phyloP scores from a whole-genome alignment of 1,140 invertebrate species.

The Galleria mellonella region DNA sequence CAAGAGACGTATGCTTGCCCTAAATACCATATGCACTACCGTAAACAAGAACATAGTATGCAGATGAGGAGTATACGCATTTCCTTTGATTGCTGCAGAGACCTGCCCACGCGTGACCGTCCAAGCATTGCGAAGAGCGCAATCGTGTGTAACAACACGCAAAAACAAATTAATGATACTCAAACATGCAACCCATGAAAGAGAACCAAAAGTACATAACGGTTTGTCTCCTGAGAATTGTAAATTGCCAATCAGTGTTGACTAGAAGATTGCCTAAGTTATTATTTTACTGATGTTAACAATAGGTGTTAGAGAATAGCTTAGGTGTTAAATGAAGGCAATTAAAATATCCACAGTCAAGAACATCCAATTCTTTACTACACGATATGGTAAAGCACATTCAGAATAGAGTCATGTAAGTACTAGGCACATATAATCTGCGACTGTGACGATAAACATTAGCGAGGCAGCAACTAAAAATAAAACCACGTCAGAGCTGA shows the following conservation, averaged over 20 bases:
- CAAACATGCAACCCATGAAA: conserved; percentile 30
- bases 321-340: too few species aligned
- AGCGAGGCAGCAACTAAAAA: conserved; percentile 20
- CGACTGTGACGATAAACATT: not conserved
- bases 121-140: conserved; percentile 22
- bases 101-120: conserved; percentile 19
- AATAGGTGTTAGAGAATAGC: too few species aligned
- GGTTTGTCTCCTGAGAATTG: conserved; percentile 2
- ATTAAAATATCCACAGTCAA: too few species aligned
- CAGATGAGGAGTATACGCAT: conserved; percentile 17
- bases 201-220: conserved; percentile 20
- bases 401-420: too few species aligned
- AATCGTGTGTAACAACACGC: conserved; percentile 51
- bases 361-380: too few species aligned
- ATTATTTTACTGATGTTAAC: too few species aligned
- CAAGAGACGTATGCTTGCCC: conserved; percentile 5
- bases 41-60: conserved; percentile 23
- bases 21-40: conserved; percentile 21
- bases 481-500: conserved; percentile 32
- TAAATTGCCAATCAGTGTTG: not conserved
- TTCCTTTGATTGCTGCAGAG: conserved; percentile 20
- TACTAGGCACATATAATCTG: too few species aligned
- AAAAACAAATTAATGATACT: conserved; percentile 34
- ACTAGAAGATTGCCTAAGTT: too few species aligned
- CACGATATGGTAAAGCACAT: not conserved